Base-by-base conservation (phyloP, 2,888 invertebrate genomes). In the Papilio demoleus region DNA sequence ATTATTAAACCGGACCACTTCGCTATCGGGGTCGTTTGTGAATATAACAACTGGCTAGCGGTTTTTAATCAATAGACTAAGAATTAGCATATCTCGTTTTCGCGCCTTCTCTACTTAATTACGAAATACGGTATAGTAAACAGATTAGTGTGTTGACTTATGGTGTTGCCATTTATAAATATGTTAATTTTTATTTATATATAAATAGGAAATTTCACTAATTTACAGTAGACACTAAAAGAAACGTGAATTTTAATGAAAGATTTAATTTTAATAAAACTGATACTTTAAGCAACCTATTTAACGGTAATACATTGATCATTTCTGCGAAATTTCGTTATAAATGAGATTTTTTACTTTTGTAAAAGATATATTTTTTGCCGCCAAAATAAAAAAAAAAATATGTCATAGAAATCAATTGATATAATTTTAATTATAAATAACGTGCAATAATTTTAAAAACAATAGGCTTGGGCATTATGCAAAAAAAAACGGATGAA, bases 11-110 rank as follows among this genome's bases (percentile, higher is more conserved):
- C 81, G 85, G 85, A 83, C 86, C 80, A 85, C 83, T 85, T 81
- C 76, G 82, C 85, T 86, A 86, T 87, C 78, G 70, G 74, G 75
- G 76, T 78, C 76, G 77, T 75, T 72, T 75, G 75, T 83, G 88
- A 88, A 90, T 90, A 88, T 90, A 88, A 88, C 87, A 81, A 87
- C 82, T 81, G 83, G 79, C 85, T 90, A 91, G 91, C 91, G 91
- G 92, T 86, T 88, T 85, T 86, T 89, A 88, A 87, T 88, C 84
- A 87, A 87, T 86, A 83, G 81, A 56, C 76, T 72, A 70, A 73
- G 76, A 73, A 88, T 91, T 91, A 83, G 80, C 88, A 90, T 90
- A 88, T 84, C 89, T 73, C 83, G 88, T 88, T 87, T 76, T 76
- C 75, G 71, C 71, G 67, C 68, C 70, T 64, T 64, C 73, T 74